A percentile compares a stretch with the other conserved stretches of the same genome.
Evolutionary conservation across 2,113 vertebrate genomes (phyloP).

Genomic region (Hippolais icterina): DNA sequence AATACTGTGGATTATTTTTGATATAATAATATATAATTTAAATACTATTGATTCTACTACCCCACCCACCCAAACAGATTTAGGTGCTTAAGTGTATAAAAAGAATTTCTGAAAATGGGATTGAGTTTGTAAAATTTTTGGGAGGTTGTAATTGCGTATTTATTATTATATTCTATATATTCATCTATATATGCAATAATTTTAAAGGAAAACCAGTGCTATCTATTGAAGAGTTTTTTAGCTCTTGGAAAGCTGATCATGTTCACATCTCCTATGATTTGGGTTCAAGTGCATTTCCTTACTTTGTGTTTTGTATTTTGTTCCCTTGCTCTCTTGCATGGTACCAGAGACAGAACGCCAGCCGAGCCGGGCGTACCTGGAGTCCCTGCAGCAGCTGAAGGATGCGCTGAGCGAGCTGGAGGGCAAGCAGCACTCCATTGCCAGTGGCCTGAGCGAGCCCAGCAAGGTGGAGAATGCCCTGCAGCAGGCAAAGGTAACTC

Average conservation of each 20-base stretch:
- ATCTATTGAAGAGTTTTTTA: neutral
- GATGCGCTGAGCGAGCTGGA: slow-evolving; percentile 65
- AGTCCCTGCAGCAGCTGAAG: slow-evolving; percentile 70
- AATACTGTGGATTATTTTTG: neutral
- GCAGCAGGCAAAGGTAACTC: slow-evolving; percentile 77
- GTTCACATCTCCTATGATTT: neutral
- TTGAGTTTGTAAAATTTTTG: neutral
- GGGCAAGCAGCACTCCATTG: slow-evolving; percentile 59
- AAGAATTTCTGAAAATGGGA: neutral
- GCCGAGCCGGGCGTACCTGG: slow-evolving; percentile 59
- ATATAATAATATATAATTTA: neutral
- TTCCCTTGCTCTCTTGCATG: neutral
- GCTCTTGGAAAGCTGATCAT: neutral
- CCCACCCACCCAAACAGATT: neutral
- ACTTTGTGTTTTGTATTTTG: neutral
- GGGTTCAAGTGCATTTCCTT: neutral
- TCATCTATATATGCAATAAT: neutral
- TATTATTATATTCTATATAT: neutral
- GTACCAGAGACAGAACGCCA: slow-evolving; percentile 70
- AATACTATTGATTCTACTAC: neutral
- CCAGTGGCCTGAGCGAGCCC: slow-evolving; percentile 69
- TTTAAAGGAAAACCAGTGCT: neutral
- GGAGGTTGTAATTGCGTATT: fast-evolving
- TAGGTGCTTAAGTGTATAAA: neutral
- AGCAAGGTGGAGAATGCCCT: slow-evolving; percentile 75